phyloP scores from a whole-genome alignment of 2,113 vertebrate genomes.

The Nibea coibor region DNA sequence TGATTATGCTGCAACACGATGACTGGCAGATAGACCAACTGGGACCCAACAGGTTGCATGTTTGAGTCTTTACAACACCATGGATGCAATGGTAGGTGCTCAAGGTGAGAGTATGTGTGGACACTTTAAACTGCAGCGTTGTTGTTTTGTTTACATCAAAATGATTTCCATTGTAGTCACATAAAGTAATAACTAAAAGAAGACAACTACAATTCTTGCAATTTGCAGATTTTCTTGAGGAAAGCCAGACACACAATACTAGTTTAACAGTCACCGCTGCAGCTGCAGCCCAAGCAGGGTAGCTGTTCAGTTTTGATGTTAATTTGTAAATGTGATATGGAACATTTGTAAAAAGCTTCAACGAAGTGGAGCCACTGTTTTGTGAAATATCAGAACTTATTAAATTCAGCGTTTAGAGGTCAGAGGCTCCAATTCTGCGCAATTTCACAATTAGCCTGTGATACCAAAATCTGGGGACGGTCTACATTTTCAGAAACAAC shows the following conservation, averaged over 20 bases:
- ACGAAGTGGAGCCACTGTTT: not conserved
- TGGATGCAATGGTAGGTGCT: not conserved
- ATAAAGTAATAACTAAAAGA: not conserved
- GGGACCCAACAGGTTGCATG: not conserved
- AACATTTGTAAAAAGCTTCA: not conserved
- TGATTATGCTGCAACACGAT: slow-evolving; percentile 14
- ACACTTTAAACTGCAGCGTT: not conserved
- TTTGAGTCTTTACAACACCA: not conserved
- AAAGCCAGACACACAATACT: not conserved
- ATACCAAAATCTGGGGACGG: not conserved
- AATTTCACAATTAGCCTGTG: slow-evolving; percentile 4
- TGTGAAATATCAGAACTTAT: not conserved
- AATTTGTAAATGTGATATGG: not conserved
- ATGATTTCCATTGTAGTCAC: not conserved
- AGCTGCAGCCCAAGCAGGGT: not conserved
- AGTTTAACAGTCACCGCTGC: not conserved
- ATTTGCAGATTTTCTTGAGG: not conserved
- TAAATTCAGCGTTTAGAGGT: slow-evolving; percentile 17
- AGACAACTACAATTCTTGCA: not conserved
- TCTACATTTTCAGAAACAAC: slow-evolving; percentile 7
- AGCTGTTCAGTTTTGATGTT: slow-evolving; percentile 11
- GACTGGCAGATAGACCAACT: not conserved
- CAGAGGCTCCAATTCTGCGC: not conserved
- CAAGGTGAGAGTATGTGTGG: not conserved
- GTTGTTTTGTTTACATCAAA: not conserved